Evolutionary conservation across 2,888 invertebrate species (phyloP).

Genomic region (Boloria euphrosyne): DNA sequence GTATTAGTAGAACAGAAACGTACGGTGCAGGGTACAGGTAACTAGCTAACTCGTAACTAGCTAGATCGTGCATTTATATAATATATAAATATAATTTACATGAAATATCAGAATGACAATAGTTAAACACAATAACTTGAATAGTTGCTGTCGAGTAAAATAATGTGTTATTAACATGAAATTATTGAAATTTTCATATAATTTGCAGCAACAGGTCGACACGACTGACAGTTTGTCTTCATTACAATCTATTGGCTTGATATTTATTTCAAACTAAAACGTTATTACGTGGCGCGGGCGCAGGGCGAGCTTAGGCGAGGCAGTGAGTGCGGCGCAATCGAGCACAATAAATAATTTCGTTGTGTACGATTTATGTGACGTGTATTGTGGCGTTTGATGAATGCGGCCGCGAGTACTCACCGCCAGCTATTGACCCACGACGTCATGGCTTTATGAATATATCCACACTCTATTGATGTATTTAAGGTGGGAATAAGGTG

Average conservation of each 20-base stretch:
- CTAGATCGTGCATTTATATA: no score
- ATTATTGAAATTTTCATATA: conserved; percentile 19
- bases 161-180: neutral
- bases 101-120: neutral
- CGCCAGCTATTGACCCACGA: conserved; percentile 15
- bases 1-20: no score
- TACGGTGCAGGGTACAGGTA: no score
- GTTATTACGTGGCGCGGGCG: conserved; percentile 16
- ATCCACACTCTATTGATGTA: conserved; percentile 32
- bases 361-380: conserved; percentile 41
- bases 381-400: conserved; percentile 33
- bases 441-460: conserved; percentile 32
- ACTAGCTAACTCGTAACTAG: no score
- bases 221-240: conserved; percentile 15
- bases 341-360: conserved; percentile 41
- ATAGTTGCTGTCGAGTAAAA: neutral
- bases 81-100: neutral
- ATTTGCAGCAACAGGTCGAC: conserved; percentile 3
- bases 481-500: conserved; percentile 21
- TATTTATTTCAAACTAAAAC: conserved; percentile 27
- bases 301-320: neutral
- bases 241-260: conserved; percentile 23
- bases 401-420: conserved; percentile 21
- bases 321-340: conserved; percentile 20
- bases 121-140: neutral